Evolutionary conservation across 2,797 vertebrate species (phyloP).

Genomic region (Sebastes vulpes): DNA sequence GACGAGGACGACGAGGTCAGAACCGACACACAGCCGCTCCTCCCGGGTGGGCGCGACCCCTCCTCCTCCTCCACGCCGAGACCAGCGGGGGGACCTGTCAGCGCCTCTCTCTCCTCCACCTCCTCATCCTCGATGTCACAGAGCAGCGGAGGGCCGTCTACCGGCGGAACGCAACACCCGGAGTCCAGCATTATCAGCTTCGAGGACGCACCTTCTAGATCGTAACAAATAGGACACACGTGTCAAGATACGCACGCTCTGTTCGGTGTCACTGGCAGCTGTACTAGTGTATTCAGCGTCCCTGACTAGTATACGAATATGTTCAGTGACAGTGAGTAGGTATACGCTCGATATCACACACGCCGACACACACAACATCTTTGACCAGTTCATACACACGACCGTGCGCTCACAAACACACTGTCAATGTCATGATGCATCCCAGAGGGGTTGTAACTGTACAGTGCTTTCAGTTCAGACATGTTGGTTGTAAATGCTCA

Average conservation of each 20-base stretch:
- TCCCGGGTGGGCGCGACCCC: conserved; percentile 70
- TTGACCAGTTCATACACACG: conserved; percentile 42
- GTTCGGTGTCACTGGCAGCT: conserved; percentile 50
- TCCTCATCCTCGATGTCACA: conserved; percentile 65
- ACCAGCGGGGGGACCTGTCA: conserved; percentile 34
- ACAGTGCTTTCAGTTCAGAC: conserved; percentile 55
- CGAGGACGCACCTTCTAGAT: conserved; percentile 90
- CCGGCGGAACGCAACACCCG: conserved; percentile 74
- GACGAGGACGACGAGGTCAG: conserved; percentile 91
- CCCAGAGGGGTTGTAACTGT: conserved; percentile 43
- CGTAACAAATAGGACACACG: conserved; percentile 80
- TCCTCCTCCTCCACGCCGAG: conserved; percentile 45
- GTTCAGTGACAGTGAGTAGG: conserved; percentile 51
- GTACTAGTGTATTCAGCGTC: conserved; percentile 41
- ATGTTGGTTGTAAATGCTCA: conserved; percentile 49
- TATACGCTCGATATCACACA: conserved; percentile 35
- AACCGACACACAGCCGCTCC: conserved; percentile 84
- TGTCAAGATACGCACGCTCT: conserved; percentile 27
- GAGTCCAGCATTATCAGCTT: conserved; percentile 96
- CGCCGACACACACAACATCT: conserved; percentile 25
- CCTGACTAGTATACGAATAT: conserved; percentile 50
- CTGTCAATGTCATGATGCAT: conserved; percentile 38
- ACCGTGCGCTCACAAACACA: conserved; percentile 33
- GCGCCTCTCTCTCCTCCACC: conserved; percentile 70
- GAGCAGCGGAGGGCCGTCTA: conserved; percentile 48